Percentiles rank a stretch among this genome's conserved stretches.
These are phyloP conservation scores for Neoniphon sammara DNA, from an alignment of 2,797 vertebrate species.

Conservation along the genomic window DNA sequence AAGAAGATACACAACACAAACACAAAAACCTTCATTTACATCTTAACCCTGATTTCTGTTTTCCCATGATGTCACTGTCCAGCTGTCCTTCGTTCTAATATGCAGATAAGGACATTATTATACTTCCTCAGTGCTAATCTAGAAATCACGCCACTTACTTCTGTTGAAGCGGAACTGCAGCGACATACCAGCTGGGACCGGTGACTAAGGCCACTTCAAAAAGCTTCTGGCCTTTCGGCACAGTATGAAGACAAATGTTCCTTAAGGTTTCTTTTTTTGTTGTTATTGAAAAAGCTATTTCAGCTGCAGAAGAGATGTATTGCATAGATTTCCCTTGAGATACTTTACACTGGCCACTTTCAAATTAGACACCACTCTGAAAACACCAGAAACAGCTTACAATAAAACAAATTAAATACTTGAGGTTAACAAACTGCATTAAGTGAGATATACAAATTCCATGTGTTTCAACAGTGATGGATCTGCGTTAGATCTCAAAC, in stretches of 20 bases:
- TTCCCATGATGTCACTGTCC: not conserved
- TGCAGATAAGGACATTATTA: constrained; percentile 26
- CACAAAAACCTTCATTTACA: too few relatives aligned
- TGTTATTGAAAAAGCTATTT: constrained; percentile 22
- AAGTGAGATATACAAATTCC: constrained; percentile 36
- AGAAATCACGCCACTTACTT: not conserved
- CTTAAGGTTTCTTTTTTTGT: not conserved
- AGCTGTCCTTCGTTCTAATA: constrained; percentile 2
- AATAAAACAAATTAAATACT: constrained; percentile 63
- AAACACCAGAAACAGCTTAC: constrained; percentile 37
- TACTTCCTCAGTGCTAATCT: constrained; percentile 49
- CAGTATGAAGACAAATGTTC: not conserved
- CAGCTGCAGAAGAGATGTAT: constrained; percentile 41
- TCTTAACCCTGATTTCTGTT: not conserved
- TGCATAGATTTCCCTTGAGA: constrained; percentile 70
- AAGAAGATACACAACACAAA: not conserved
- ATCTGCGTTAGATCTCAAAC: constrained; percentile 46
- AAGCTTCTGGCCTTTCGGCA: constrained; percentile 30
- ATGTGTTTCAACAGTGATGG: constrained; percentile 26
- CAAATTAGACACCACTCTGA: constrained; percentile 28
- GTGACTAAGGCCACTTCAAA: constrained; percentile 16
- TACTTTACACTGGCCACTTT: constrained; percentile 34
- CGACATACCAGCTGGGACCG: constrained; percentile 7
- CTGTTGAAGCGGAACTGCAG: not conserved
- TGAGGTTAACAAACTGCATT: constrained; percentile 59